Evolutionary conservation across 2,797 vertebrate genomes (phyloP).

Genomic region (Octomys mimax): DNA sequence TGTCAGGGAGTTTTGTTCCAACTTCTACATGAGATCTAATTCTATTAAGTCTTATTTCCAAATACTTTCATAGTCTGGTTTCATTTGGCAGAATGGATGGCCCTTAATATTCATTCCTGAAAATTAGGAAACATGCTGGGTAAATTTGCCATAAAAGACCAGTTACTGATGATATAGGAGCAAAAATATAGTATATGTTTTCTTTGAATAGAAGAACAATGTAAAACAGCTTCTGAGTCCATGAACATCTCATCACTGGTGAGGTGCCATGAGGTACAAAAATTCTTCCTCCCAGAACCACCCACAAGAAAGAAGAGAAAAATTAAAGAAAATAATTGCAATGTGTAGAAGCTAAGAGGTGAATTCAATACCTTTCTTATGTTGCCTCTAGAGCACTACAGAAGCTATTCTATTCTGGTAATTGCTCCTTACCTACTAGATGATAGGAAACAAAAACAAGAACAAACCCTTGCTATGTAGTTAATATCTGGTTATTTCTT

Average conservation of each 20-base stretch:
- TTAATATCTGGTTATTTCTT: not conserved
- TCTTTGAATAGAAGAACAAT: conserved; percentile 61
- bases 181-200: conserved; percentile 1
- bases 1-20: not conserved
- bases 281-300: conserved; percentile 51
- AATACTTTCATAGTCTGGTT: conserved; percentile 42
- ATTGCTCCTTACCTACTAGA: conserved; percentile 47
- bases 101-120: conserved; percentile 22
- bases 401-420: conserved; percentile 59
- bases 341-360: conserved; percentile 47
- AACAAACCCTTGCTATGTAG: not conserved
- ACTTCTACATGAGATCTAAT: conserved; percentile 51
- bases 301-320: not conserved
- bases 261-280: not conserved
- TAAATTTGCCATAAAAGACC: conserved; percentile 21
- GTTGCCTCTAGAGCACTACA: conserved; percentile 3
- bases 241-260: conserved; percentile 29
- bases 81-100: conserved; percentile 39
- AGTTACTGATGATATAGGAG: not conserved
- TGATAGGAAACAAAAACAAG: conserved; percentile 61
- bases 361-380: conserved; percentile 5
- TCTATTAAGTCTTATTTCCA: conserved; percentile 39
- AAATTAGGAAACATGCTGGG: not conserved
- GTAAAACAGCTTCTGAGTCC: conserved; percentile 34
- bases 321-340: not conserved